Evolutionary conservation across 1,140 invertebrate genomes (phyloP).

Genomic region (Macrobrachium nipponense): DNA sequence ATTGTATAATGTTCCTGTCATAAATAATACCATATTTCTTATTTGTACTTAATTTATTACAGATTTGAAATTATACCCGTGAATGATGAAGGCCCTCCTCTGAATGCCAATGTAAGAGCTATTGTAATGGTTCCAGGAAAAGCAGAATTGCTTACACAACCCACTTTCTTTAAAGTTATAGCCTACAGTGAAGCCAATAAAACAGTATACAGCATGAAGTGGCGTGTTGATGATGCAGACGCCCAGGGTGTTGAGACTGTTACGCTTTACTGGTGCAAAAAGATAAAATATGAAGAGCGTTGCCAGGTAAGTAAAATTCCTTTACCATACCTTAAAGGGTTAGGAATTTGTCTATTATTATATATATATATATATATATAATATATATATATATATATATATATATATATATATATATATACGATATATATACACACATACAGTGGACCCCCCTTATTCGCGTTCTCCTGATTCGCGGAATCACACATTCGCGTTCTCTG

Average conservation of each 20-base stretch:
- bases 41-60: not conserved
- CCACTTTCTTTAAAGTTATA: conserved; percentile 27
- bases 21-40: not conserved
- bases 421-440: too few relatives aligned
- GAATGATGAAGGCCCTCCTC: conserved; percentile 31
- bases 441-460: not conserved
- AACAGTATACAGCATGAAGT: conserved; percentile 27
- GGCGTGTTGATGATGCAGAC: conserved; percentile 5
- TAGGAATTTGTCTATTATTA: too few relatives aligned
- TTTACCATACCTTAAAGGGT: too few relatives aligned
- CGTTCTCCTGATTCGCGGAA: not conserved
- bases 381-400: not conserved
- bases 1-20: too few relatives aligned
- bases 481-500: not conserved
- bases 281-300: conserved; percentile 29
- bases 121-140: conserved; percentile 33
- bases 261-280: conserved; percentile 44
- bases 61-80: conserved; percentile 35
- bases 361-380: too few relatives aligned
- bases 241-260: conserved; percentile 19
- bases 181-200: not conserved
- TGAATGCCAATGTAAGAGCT: not conserved
- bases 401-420: too few relatives aligned
- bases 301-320: conserved; percentile 16
- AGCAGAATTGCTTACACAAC: not conserved